Conservation (phyloP, 2,888 invertebrate species). For the Notodonta ziczac region DNA sequence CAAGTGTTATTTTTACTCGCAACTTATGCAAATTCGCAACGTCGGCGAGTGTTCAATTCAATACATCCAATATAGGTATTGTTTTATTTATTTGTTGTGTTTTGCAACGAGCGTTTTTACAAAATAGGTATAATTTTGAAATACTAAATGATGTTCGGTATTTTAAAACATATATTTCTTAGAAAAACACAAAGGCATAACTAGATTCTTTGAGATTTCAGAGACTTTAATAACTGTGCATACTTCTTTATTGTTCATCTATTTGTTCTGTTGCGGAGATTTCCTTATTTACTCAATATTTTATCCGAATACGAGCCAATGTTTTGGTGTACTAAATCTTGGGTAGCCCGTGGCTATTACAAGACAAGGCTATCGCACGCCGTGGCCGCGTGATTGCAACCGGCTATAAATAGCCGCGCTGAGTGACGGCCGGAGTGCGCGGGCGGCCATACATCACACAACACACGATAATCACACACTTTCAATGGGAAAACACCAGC, state of each 20-base stretch:
- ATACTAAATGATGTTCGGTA: neutral
- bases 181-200: no score
- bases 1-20: neutral
- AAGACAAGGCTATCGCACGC: slow-evolving; percentile 24
- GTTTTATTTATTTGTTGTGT: neutral
- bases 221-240: no score
- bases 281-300: no score
- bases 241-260: no score
- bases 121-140: neutral
- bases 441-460: neutral
- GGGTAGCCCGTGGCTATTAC: neutral
- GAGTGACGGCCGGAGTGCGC: slow-evolving; percentile 4
- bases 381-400: slow-evolving; percentile 22
- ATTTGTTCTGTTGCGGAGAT: no score
- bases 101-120: neutral
- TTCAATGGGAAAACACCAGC: neutral
- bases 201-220: no score
- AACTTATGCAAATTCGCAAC: neutral
- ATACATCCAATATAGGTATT: neutral
- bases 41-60: neutral
- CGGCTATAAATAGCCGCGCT: slow-evolving; percentile 25
- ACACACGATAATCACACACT: neutral
- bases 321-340: neutral
- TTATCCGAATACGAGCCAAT: no score
- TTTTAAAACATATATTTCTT: no score